Evolutionary conservation across 2,888 invertebrate genomes (phyloP).

Genomic region (Myathropa florea): DNA sequence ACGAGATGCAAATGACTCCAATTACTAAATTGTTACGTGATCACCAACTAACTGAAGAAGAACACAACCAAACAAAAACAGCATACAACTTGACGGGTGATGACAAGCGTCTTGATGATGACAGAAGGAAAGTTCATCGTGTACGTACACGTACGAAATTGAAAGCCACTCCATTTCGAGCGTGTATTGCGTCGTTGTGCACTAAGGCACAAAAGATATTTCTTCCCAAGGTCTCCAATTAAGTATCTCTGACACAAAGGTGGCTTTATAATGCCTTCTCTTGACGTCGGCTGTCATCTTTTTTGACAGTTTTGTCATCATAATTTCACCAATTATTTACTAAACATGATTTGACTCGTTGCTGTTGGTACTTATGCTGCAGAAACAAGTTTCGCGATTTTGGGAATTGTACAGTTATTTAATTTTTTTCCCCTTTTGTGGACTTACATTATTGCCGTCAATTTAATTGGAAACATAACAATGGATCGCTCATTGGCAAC

Average conservation of each 20-base stretch:
- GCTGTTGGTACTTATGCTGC: background rate
- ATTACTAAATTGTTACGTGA: background rate
- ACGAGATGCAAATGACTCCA: background rate
- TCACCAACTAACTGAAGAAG: background rate
- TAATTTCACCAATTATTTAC: conserved; percentile 26
- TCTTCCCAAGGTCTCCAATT: conserved; percentile 25
- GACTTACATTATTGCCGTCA: background rate
- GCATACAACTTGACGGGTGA: background rate
- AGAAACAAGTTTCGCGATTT: background rate
- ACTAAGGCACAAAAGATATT: background rate
- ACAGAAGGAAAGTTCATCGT: conserved; percentile 7
- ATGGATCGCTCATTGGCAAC: background rate
- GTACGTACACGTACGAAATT: background rate
- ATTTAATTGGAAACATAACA: background rate
- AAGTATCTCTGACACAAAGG: background rate
- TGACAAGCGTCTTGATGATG: background rate
- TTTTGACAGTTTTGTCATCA: conserved; percentile 6
- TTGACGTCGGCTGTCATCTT: background rate
- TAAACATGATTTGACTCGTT: background rate
- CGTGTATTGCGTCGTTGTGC: background rate
- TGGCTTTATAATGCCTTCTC: background rate
- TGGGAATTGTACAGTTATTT: background rate
- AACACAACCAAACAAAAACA: background rate
- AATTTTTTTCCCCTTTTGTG: background rate
- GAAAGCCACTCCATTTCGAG: conserved; percentile 5